These are phyloP conservation scores for Peromyscus polionotus DNA, from an alignment of 2,113 vertebrate genomes.

Conservation along the genomic window DNA sequence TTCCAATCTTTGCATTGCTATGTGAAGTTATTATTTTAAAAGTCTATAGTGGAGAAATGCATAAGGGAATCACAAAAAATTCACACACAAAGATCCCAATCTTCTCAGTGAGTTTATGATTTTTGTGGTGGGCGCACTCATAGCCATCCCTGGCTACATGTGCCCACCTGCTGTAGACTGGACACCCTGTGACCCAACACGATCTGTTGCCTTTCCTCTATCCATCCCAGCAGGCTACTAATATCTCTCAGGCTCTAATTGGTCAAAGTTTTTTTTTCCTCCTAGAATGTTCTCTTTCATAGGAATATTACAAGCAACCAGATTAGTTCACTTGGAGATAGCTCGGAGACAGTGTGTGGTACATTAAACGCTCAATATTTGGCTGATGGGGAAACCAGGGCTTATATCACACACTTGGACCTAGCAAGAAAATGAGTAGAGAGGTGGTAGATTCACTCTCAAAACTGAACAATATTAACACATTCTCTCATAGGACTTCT, in stretches of 20 bases:
- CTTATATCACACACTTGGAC: background rate
- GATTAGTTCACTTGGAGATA: background rate
- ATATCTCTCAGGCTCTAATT: background rate
- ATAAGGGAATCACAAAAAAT: background rate
- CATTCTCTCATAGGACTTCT: background rate
- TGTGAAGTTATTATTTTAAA: background rate
- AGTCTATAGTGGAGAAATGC: background rate
- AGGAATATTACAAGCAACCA: background rate
- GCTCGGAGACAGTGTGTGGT: background rate
- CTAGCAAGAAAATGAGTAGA: rapidly evolving
- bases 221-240: background rate
- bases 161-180: background rate
- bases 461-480: rapidly evolving
- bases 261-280: background rate
- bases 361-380: background rate
- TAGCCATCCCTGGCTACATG: background rate
- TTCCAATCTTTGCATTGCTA: background rate
- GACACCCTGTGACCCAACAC: background rate
- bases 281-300: background rate
- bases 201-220: background rate
- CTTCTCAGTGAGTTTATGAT: background rate
- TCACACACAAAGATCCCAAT: background rate
- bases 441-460: too few species aligned
- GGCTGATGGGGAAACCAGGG: background rate
- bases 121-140: background rate